Conservation (phyloP, 2,888 invertebrate genomes). For the Nomada goodeniana region DNA sequence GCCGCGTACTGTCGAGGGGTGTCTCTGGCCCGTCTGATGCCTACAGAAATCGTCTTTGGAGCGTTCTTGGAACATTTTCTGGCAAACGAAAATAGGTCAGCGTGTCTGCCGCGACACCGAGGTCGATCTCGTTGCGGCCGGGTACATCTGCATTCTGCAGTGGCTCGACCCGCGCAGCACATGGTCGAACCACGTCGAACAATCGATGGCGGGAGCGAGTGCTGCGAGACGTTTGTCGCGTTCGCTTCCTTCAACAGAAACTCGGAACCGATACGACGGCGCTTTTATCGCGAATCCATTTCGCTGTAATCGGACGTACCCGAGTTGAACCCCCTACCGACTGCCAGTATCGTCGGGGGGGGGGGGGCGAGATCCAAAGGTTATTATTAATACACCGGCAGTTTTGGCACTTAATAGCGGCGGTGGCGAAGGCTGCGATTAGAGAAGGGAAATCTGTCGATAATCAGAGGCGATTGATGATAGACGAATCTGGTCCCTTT, state of each 20-base stretch:
- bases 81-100: slow-evolving; percentile 49
- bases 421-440: background rate
- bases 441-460: background rate
- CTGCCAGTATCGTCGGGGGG: background rate
- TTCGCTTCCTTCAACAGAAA: slow-evolving; percentile 20
- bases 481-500: no score
- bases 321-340: background rate
- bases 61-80: slow-evolving; percentile 34
- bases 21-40: background rate
- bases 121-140: slow-evolving; percentile 49
- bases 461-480: background rate
- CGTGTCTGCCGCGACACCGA: slow-evolving; percentile 43
- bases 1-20: no score
- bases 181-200: slow-evolving; percentile 15
- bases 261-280: slow-evolving; percentile 4
- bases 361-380: slow-evolving; percentile 4
- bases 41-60: slow-evolving; percentile 16
- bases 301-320: background rate
- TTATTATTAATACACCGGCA: background rate
- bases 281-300: slow-evolving; percentile 17
- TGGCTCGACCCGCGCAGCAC: slow-evolving; percentile 31
- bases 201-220: slow-evolving; percentile 40
- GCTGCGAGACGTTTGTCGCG: background rate
- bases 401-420: background rate
- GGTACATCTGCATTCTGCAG: slow-evolving; percentile 58